A percentile compares a stretch with the other conserved stretches of the same genome.
These are phyloP conservation scores for Oligia fasciuncula DNA, from an alignment of 2,888 invertebrate genomes.

Conservation along the genomic window DNA sequence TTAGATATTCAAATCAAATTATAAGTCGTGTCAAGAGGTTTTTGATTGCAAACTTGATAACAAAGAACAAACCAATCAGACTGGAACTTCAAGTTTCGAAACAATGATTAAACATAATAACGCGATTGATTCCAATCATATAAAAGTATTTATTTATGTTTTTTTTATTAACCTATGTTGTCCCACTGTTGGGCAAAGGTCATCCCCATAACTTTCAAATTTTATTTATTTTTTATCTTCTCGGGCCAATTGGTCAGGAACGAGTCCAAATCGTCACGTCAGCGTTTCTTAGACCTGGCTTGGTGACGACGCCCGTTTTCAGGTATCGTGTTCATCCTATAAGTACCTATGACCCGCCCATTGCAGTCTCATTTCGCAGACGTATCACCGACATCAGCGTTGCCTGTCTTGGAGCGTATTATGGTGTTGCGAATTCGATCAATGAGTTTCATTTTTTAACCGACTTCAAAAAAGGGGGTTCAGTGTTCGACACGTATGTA, in stretches of 20 bases:
- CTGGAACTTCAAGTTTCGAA: background rate
- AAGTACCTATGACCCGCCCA: too few relatives aligned
- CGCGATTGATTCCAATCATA: too few relatives aligned
- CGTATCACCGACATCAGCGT: too few relatives aligned
- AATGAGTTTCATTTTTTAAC: too few relatives aligned
- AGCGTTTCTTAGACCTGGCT: background rate
- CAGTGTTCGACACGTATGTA: too few relatives aligned
- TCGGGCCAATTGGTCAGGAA: background rate
- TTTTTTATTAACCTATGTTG: background rate
- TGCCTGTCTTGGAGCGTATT: too few relatives aligned
- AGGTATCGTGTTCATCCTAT: too few relatives aligned
- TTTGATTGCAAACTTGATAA: slow-evolving; percentile 24
- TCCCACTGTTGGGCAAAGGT: background rate
- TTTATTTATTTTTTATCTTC: background rate
- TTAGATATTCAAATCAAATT: slow-evolving; percentile 16
- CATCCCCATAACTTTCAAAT: background rate
- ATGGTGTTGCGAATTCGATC: too few relatives aligned
- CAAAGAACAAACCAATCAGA: background rate
- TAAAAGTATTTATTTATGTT: background rate
- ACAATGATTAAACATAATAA: background rate
- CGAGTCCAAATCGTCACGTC: background rate
- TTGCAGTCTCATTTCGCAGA: too few relatives aligned
- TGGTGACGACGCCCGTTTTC: background rate
- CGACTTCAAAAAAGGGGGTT: too few relatives aligned
- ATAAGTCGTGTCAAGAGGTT: background rate